Base-by-base conservation (phyloP, 2,797 vertebrate species). In the Crypturellus tataupa region DNA sequence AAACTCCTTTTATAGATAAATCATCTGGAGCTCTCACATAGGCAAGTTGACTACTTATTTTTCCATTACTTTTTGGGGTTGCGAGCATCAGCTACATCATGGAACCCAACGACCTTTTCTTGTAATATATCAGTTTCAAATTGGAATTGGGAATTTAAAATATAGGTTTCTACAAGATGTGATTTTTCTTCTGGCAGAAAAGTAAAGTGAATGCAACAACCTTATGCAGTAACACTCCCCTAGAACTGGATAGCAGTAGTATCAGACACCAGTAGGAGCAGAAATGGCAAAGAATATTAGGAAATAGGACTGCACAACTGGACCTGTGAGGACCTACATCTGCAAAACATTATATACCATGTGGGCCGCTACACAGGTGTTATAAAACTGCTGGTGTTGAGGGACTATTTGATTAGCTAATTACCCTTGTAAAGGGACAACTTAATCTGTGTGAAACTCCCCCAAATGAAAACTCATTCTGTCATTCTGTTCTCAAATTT, bases 381-480 rank as follows among this genome's bases (percentile, higher is more conserved):
- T 97, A 96, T 94, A 96, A 97, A 97, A 95, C 91, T 93, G 95
- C 89, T 97, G 91, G 95, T 97, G 95, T 94, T 93, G 94, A 97
- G 94, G 97, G 97, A 96, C 80, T 67, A 93, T 97, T 98, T 97
- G 97, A 97, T 97, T 97, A 97, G 93, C 93, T 96, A 97, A 97
- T 97, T 97, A 96, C 82, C 88, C 92, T 95, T 97, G 95, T 97
- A 96, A 96, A 97, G 95, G 91, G 93, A 89, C 91, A 97, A 75
- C 89, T 92, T 96, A 97, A 97, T 94, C 95, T 92, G 76, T 72
- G 87, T 95, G 91, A 94, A 94, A 95, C 90, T 95, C 81, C 87
- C 71, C 69, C 35, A 75, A 87, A 53, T 90, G 89, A 97, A 98
- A 96, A 87, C 83, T 96, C 90, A 67, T 89, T 93, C 92, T 82